A percentile compares a stretch with the other conserved stretches of the same genome.
These are phyloP conservation scores for Heterodera schachtii DNA, from an alignment of 1,140 invertebrate species.

Conservation along the genomic window DNA sequence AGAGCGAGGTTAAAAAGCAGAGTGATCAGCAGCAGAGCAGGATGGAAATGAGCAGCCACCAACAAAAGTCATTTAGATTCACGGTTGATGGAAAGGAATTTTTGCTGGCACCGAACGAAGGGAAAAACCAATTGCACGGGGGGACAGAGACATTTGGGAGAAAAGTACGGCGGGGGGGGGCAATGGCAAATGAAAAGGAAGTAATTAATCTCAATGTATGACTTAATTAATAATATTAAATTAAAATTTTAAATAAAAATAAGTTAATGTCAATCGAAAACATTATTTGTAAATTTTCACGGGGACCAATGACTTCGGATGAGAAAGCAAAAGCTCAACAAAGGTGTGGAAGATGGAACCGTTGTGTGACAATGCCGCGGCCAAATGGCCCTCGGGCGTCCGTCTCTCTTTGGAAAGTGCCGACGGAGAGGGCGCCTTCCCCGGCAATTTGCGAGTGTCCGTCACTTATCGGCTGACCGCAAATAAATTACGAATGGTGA, in stretches of 20 bases:
- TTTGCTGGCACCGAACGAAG: constrained; percentile 17
- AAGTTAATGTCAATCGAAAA: no score
- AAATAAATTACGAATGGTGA: constrained; percentile 21
- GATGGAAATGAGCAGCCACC: no score
- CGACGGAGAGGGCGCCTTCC: constrained; percentile 18
- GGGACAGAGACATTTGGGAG: constrained; percentile 24
- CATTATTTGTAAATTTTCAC: no score
- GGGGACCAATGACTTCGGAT: no score
- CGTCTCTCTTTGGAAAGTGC: constrained; percentile 11
- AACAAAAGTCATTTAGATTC: constrained; percentile 3
- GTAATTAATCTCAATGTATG: neutral
- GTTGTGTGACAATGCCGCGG: neutral
- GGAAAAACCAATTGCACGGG: constrained; percentile 27
- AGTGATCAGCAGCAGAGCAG: no score
- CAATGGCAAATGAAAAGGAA: no score
- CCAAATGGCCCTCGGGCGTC: neutral
- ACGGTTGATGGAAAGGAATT: constrained; percentile 15
- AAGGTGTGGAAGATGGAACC: constrained; percentile 23
- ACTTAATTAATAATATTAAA: no score
- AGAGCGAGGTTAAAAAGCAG: constrained; percentile 5
- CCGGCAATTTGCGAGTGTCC: constrained; percentile 17
- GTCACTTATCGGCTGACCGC: constrained; percentile 17
- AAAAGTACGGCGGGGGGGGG: constrained; percentile 2
- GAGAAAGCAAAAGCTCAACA: no score
- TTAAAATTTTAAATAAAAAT: no score